These are phyloP conservation scores for Allophyes oxyacanthae DNA, from an alignment of 2,888 invertebrate species.

Conservation along the genomic window DNA sequence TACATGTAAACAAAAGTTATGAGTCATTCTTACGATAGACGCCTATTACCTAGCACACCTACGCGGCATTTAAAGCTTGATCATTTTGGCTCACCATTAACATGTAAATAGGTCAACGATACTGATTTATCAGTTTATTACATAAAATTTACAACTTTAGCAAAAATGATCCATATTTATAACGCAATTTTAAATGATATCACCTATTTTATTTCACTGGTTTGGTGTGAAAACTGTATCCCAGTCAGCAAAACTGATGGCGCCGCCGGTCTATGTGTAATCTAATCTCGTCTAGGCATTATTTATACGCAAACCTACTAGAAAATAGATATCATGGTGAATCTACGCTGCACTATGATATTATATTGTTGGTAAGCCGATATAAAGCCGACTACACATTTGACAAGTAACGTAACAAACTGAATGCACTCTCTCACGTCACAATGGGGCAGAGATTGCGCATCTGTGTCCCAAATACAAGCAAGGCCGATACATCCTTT, in stretches of 20 bases:
- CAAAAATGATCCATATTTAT: constrained; percentile 35
- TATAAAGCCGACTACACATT: constrained; percentile 38
- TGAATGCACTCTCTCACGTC: constrained; percentile 64
- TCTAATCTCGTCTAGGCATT: constrained; percentile 35
- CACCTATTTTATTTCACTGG: constrained; percentile 25
- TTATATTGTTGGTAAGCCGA: constrained; percentile 41
- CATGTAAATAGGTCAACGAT: constrained; percentile 44
- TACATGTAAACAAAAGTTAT: constrained; percentile 35
- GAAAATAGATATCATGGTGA: constrained; percentile 38
- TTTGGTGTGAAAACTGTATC: constrained; percentile 28
- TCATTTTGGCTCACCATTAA: constrained; percentile 31
- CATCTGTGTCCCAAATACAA: constrained; percentile 80
- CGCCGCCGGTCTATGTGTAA: constrained; percentile 47
- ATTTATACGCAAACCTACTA: constrained; percentile 13
- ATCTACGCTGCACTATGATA: constrained; percentile 13
- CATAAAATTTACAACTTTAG: constrained; percentile 24
- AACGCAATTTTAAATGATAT: constrained; percentile 26
- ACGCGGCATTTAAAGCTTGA: constrained; percentile 35
- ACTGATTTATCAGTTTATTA: constrained; percentile 27
- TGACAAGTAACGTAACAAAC: constrained; percentile 51
- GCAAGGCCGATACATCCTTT: constrained; percentile 78
- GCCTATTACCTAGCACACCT: constrained; percentile 38
- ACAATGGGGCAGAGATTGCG: constrained; percentile 63
- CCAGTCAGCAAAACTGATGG: constrained; percentile 48
- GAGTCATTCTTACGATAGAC: constrained; percentile 45